Conservation (phyloP, 2,113 vertebrate genomes). For the Silurus glanis region DNA sequence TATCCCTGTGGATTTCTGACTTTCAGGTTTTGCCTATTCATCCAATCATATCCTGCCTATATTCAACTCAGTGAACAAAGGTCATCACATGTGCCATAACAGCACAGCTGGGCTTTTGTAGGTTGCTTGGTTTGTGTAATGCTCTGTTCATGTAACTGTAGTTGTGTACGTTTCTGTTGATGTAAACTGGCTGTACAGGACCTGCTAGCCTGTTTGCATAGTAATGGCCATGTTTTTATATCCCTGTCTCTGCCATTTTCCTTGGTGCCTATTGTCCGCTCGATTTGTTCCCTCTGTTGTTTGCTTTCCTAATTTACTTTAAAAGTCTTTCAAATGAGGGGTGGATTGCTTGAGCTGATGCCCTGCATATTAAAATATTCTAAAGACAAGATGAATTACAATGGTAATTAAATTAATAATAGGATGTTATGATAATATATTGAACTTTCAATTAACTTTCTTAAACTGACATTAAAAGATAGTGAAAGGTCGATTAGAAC, state of each 20-base stretch:
- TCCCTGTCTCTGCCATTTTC: neutral
- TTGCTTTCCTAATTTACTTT: neutral
- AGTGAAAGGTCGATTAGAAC: neutral
- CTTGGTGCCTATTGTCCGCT: neutral
- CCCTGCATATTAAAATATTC: neutral
- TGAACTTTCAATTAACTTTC: neutral
- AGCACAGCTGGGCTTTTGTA: neutral
- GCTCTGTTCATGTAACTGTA: neutral
- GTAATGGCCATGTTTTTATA: neutral
- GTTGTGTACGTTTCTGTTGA: neutral
- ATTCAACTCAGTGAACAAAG: neutral
- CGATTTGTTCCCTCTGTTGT: neutral
- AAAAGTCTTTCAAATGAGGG: neutral
- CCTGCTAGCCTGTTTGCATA: neutral
- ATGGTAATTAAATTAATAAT: neutral
- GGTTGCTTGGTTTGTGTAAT: neutral
- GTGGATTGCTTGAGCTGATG: neutral
- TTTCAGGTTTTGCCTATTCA: neutral
- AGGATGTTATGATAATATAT: neutral
- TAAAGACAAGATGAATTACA: neutral
- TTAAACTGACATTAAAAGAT: neutral
- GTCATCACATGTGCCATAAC: neutral
- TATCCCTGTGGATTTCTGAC: neutral
- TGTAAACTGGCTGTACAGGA: neutral
- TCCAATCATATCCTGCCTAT: neutral